phyloP scores from a whole-genome alignment of 2,113 vertebrate species.

The Tretioscincus oriximinensis region DNA sequence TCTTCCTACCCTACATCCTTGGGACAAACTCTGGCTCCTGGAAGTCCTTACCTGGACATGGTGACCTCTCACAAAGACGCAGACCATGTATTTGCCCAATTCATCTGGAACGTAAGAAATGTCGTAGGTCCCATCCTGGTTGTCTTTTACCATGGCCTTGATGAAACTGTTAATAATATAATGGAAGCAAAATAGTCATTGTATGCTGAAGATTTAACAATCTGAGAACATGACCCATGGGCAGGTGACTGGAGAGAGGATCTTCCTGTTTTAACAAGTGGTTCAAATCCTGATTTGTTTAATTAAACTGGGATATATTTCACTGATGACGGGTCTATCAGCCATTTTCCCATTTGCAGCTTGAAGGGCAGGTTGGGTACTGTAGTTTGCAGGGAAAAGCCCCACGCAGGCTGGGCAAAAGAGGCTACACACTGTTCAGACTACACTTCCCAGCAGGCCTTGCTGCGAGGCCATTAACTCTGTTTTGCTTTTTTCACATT shows the following conservation, averaged over 20 bases:
- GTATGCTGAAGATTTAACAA: neutral
- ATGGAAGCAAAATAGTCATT: conserved; percentile 11
- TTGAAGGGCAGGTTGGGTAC: no score
- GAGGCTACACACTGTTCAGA: no score
- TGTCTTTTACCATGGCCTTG: conserved; percentile 78
- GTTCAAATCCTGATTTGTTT: neutral
- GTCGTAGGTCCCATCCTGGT: conserved; percentile 82
- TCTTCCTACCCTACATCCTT: neutral
- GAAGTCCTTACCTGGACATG: conserved; percentile 81
- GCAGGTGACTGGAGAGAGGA: neutral
- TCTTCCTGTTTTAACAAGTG: neutral
- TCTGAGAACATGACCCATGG: neutral
- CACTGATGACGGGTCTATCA: neutral
- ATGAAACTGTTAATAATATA: conserved; percentile 65
- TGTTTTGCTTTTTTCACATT: no score
- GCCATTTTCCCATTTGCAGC: no score
- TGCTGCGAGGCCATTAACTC: no score
- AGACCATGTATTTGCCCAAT: conserved; percentile 77
- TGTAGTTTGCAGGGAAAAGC: no score
- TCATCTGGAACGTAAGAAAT: conserved; percentile 83
- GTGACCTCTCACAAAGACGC: conserved; percentile 82
- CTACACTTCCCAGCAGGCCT: no score
- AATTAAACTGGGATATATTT: neutral
- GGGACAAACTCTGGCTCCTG: neutral
- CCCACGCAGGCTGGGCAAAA: no score